Evolutionary conservation across 1,140 invertebrate genomes (phyloP).

Genomic region (Trichonephila clavipes): DNA sequence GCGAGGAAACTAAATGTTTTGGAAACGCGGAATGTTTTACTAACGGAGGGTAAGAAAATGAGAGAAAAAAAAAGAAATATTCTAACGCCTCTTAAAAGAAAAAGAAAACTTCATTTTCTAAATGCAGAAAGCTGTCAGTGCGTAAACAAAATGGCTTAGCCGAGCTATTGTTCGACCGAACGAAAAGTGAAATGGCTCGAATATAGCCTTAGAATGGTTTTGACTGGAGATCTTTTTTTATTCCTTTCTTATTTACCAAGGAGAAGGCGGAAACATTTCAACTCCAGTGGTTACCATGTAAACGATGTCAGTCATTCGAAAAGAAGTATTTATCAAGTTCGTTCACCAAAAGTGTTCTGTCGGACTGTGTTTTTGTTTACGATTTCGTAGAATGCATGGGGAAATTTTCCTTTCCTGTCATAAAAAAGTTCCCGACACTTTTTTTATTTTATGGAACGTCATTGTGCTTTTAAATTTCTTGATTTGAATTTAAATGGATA

Average conservation of each 20-base stretch:
- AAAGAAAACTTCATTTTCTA: constrained; percentile 67
- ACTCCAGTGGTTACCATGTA: constrained; percentile 62
- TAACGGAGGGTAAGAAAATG: constrained; percentile 36
- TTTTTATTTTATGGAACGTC: neutral
- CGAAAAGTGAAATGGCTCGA: constrained; percentile 72
- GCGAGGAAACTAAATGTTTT: constrained; percentile 62
- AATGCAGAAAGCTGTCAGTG: constrained; percentile 63
- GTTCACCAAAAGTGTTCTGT: constrained; percentile 16
- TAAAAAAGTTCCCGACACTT: neutral
- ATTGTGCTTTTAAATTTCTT: neutral
- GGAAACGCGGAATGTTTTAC: constrained; percentile 64
- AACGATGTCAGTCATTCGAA: constrained; percentile 45
- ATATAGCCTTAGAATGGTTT: constrained; percentile 40
- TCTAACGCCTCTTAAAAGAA: neutral
- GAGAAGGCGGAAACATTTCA: constrained; percentile 54
- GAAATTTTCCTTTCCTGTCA: neutral
- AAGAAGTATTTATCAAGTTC: constrained; percentile 44
- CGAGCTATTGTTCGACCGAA: constrained; percentile 60
- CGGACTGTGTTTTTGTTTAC: neutral
- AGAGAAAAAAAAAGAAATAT: neutral
- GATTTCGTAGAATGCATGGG: neutral
- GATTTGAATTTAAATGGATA: neutral
- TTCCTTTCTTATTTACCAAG: neutral
- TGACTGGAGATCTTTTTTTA: constrained; percentile 41
- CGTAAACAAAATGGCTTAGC: constrained; percentile 72